Conservation (phyloP, 2,888 invertebrate genomes). For the Papilio protenor region DNA sequence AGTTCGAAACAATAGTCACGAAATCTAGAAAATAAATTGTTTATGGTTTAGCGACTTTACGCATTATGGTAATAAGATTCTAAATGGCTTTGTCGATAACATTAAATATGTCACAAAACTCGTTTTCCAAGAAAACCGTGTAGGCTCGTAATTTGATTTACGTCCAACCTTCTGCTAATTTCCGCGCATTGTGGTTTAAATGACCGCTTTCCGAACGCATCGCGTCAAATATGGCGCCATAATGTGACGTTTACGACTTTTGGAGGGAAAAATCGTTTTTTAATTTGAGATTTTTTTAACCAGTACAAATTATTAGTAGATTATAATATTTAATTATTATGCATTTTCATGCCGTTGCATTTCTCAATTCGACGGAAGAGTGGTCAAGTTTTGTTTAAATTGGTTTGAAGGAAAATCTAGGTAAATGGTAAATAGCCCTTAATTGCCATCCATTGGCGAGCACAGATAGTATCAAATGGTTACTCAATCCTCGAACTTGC, state of each 20-base stretch:
- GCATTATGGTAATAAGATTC: slow-evolving; percentile 32
- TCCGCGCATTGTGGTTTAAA: slow-evolving; percentile 36
- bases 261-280: slow-evolving; percentile 23
- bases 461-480: slow-evolving; percentile 32
- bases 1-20: slow-evolving; percentile 36
- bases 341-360: background rate
- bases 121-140: slow-evolving; percentile 32
- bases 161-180: slow-evolving; percentile 42
- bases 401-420: background rate
- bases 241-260: slow-evolving; percentile 25
- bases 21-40: slow-evolving; percentile 15
- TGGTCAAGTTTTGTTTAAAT: background rate
- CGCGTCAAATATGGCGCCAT: slow-evolving; percentile 31
- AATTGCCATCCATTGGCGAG: slow-evolving; percentile 10
- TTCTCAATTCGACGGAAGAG: background rate
- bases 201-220: slow-evolving; percentile 31
- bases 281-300: background rate
- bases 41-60: slow-evolving; percentile 15
- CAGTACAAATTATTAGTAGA: background rate
- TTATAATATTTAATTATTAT: background rate
- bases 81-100: slow-evolving; percentile 22
- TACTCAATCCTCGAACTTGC: slow-evolving; percentile 32
- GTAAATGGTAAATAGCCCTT: slow-evolving; percentile 4
- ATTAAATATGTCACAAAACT: slow-evolving; percentile 29
- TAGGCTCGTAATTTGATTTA: slow-evolving; percentile 40